Evolutionary conservation across 2,797 vertebrate genomes (phyloP), one percentile per base, ranked within the genome.

Genomic region (Gambelia wislizenii): DNA sequence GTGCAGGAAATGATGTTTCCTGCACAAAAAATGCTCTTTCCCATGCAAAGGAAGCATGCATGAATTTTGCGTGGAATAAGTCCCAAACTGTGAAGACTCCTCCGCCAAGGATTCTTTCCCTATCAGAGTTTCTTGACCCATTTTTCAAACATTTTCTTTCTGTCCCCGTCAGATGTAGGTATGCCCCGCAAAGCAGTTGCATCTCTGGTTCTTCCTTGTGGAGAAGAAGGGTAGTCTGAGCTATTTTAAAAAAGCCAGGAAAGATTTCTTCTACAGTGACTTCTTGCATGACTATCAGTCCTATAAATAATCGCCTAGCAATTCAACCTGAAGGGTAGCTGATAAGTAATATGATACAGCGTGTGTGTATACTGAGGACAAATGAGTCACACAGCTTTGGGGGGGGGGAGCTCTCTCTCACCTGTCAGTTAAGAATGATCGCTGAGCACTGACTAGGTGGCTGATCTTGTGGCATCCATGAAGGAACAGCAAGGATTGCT

Each of bases 251-350:
- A 82, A 85, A 39, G n/a, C 44, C 54, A 30, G 44, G 39, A 47
- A 69, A 59, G 44, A 78, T 54, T 87, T 76, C 81, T 89, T 54
- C 89, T 78, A 9, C 72, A 85, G 33, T 52, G 16, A 59, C 78
- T 56, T 0, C 2, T 70, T 87, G 2, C n/a, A 39, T 92, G 59
- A 1, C 0, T 61, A 3, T 82, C 52, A 59, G n/a, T 0, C 70
- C 0, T 76, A 2, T 92, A 84, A 78, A 72, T n/a, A 74, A 76
- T 59, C 83, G 79, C 47, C 80, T 85, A 49, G 76, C 44, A 39
- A 61, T 44, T 83, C 70, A 85, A 36, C 8, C 87, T 88, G 49
- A 27, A 89, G 44, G 83, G 27, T 79, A 36, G 27, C 88, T 88
- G 84, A 83, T 42, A 59, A 59, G 76, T 61, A 79, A 85, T 79